Evolutionary conservation across 1,140 invertebrate species (phyloP), one percentile per base, ranked within the genome.

Genomic region (Plectrocnemia conspersa): DNA sequence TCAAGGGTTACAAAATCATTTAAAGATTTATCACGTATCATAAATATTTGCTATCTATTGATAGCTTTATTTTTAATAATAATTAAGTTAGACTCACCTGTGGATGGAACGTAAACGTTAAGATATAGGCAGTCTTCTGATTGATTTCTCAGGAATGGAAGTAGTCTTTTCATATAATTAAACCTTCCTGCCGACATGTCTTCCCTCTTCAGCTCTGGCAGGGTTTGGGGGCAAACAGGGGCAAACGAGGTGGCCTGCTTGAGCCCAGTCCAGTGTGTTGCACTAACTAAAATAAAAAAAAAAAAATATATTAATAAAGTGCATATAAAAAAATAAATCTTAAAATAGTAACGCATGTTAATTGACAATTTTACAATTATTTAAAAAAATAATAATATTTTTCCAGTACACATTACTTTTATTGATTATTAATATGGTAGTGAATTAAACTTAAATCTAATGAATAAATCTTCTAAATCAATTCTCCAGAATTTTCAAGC

Each of bases 81-180:
- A n/a, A n/a, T n/a, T n/a, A n/a, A n/a, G n/a, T n/a, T n/a, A n/a
- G 67, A 74, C 74, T 82, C 73, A 78, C 78, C 76, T 66, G 79
- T 77, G 64, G 82, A 80, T 9, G 93, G 93, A n/a, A 89, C 82
- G 66, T 93, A 97, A 52, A 97, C 84, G 69, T 97, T 97, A 42
- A 97, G 77, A 67, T 92, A 93, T 6, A 97, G 73, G 66, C 93
- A 97, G 70, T 97, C 92, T 74, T 97, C 93, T 44, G 81, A 88
- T 71, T 95, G 87, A 59, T 91, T 82, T 42, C 73, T 76, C 19
- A 96, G 72, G 64, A 82, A 84, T 0, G 84, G 82, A 42, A 85
- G 66, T n/a, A 91, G 70, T 45, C 79, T 76, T 55, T 78, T 76
- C 52, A 91, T 73, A 63, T 88, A 84, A 49, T 82, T 78, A 60